Conservation (phyloP, 2,113 vertebrate genomes). For the Megatriorchis doriae region DNA sequence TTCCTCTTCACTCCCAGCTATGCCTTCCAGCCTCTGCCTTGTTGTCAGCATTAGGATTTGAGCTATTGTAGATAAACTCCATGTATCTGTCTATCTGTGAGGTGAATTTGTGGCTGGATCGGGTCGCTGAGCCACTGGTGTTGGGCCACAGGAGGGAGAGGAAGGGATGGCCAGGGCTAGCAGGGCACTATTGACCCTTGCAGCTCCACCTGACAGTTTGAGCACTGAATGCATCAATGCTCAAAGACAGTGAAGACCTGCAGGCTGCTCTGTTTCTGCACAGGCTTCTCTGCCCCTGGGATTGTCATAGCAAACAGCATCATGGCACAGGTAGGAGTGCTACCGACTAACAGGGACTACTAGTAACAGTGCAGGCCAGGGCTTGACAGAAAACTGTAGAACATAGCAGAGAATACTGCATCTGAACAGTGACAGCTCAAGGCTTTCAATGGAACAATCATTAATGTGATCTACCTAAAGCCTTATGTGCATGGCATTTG, state of each 20-base stretch:
- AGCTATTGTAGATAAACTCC: not conserved
- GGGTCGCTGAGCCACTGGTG: not conserved
- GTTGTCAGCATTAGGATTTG: not conserved
- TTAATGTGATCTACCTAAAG: not conserved
- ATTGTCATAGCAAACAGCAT: not conserved
- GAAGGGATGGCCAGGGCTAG: not conserved
- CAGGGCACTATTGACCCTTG: not conserved
- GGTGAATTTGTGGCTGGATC: not conserved
- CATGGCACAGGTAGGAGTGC: rapidly evolving
- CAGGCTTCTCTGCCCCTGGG: not conserved
- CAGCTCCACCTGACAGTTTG: not conserved
- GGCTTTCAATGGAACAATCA: not conserved
- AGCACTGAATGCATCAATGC: not conserved
- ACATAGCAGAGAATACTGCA: not conserved
- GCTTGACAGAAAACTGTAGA: not conserved
- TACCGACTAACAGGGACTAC: not conserved
- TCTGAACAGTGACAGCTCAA: not conserved
- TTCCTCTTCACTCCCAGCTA: not conserved
- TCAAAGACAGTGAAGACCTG: not conserved
- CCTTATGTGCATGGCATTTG: not conserved
- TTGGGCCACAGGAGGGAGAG: not conserved
- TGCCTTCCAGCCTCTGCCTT: not conserved
- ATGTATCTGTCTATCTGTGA: not conserved
- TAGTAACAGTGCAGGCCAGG: not conserved
- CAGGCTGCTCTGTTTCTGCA: not conserved